phyloP scores from a whole-genome alignment of 35 echinoderm and acorn worm species.

The Apostichopus japonicus region DNA sequence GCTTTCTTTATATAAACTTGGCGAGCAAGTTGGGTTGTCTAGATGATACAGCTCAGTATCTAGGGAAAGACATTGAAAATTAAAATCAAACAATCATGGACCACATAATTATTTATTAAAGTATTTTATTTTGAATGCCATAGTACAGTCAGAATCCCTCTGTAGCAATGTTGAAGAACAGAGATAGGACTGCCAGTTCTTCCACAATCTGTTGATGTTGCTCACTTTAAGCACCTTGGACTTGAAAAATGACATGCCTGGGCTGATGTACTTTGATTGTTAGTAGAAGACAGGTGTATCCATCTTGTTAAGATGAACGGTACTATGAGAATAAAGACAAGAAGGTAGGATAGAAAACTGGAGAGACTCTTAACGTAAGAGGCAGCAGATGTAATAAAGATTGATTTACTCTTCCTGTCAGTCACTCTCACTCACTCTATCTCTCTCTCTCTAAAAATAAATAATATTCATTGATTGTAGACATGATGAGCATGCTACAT shows the following conservation, averaged over 20 bases:
- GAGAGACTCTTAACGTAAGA: constrained; percentile 1
- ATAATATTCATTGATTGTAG: background rate
- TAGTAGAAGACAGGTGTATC: background rate
- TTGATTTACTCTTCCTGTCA: constrained; percentile 32
- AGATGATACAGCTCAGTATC: too few relatives aligned
- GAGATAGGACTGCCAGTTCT: background rate
- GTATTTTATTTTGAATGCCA: too few relatives aligned
- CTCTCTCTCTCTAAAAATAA: background rate
- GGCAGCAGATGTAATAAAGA: constrained; percentile 33
- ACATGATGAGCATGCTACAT: background rate
- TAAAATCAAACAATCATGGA: too few relatives aligned
- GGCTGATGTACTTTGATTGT: constrained; percentile 5
- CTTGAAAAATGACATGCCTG: background rate
- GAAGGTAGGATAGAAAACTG: background rate
- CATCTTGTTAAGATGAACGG: background rate
- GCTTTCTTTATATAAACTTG: too few relatives aligned
- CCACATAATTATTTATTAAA: too few relatives aligned
- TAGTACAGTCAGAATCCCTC: too few relatives aligned
- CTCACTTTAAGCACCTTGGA: background rate
- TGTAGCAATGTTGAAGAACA: background rate
- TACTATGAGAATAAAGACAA: background rate
- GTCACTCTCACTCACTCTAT: background rate
- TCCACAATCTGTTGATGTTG: background rate
- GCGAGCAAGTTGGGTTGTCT: too few relatives aligned
- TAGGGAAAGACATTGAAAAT: too few relatives aligned